Evolutionary conservation across 2,888 invertebrate species (phyloP), one percentile per base, ranked within the genome.

Genomic region (Stenodema calcarata): DNA sequence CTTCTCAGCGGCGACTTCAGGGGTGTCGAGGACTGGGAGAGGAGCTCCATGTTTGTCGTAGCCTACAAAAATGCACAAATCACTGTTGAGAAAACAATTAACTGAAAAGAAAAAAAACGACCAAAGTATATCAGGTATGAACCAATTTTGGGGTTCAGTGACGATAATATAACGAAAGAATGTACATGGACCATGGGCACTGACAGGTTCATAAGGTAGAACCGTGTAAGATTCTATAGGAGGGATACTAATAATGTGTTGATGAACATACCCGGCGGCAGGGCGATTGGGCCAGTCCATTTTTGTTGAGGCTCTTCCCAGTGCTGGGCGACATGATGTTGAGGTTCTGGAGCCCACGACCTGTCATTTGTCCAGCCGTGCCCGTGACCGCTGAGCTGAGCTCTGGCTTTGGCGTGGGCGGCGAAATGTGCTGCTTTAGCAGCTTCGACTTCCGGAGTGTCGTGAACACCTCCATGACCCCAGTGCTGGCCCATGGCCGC

Each of bases 1-100:
- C 73, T 87, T 88, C 54, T 87, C 88, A 70, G 89, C 89, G 30
- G 87, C 88, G 27, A 88, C 88, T 50, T 87, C 88, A 18, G 88
- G 88, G 47, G 89, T 87, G 87, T 88, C 88, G 30, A 85, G 86
- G n/a, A 88, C 88, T 44, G 87, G 88, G 50, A 87, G 86, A 41
- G 86, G 88, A 27, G 85, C 85, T 35, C 87, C 87, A 27, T 87
- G 76, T 70, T 83, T 86, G 84, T 87, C 86, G 84, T 87, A 87
- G 44, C 87, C 84, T 84, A 47, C 0, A 41, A 9, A n/a, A n/a
- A n/a, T n/a, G n/a, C n/a, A n/a, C n/a, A n/a, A n/a, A n/a, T n/a
- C n/a, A n/a, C n/a, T n/a, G n/a, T n/a, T n/a, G n/a, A n/a, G n/a
- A n/a, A n/a, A n/a, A n/a, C n/a, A n/a, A n/a, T n/a, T n/a, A n/a